Evolutionary conservation across 2,888 invertebrate species (phyloP).

Genomic region (Drosophila limbata): DNA sequence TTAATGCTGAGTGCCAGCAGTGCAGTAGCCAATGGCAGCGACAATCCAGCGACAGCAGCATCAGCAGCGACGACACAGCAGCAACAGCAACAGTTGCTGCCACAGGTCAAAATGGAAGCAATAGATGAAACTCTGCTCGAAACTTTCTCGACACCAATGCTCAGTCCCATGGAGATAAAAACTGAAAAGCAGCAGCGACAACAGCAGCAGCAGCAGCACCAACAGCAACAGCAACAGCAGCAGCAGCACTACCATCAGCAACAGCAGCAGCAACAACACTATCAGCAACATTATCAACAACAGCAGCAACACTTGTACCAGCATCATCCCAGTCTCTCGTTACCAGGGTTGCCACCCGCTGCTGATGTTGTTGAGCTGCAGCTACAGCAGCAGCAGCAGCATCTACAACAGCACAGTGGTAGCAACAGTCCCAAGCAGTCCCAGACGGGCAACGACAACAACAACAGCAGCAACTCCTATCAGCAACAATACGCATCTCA

Average conservation of each 20-base stretch:
- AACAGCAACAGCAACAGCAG: conserved; percentile 61
- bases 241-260: conserved; percentile 67
- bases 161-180: conserved; percentile 93
- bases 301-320: conserved; percentile 81
- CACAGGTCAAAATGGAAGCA: conserved; percentile 92
- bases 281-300: conserved; percentile 73
- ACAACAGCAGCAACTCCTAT: conserved; percentile 70
- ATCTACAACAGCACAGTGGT: conserved; percentile 73
- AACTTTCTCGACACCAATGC: conserved; percentile 89
- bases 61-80: conserved; percentile 39
- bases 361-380: conserved; percentile 77
- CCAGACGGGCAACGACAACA: conserved; percentile 59
- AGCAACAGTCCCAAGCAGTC: conserved; percentile 82
- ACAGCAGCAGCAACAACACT: conserved; percentile 62
- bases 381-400: conserved; percentile 66
- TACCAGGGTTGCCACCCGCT: conserved; percentile 75
- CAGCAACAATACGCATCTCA: conserved; percentile 80
- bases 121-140: conserved; percentile 88
- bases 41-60: conserved; percentile 35
- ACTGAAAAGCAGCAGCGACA: conserved; percentile 88
- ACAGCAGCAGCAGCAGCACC: conserved; percentile 69
- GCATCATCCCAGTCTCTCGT: conserved; percentile 83
- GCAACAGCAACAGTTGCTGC: conserved; percentile 69
- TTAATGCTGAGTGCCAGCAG: conserved; percentile 88
- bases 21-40: conserved; percentile 82